These are phyloP conservation scores for Pachymerium ferrugineum DNA, from an alignment of 2,888 invertebrate genomes.

Conservation along the genomic window DNA sequence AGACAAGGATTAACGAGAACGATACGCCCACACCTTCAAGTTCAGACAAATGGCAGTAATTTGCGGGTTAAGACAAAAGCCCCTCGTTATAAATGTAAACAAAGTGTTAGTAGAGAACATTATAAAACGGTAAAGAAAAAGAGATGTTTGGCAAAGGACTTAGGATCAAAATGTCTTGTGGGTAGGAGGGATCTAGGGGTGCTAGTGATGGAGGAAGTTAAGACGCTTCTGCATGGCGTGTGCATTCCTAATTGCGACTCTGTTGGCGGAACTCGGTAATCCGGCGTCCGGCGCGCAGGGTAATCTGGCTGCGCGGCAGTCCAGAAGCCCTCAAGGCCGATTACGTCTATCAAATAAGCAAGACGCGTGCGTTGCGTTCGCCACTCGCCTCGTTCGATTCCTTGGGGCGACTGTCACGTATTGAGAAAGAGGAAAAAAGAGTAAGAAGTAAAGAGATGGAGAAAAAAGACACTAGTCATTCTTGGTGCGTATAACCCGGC, in stretches of 20 bases:
- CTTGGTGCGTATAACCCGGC: not conserved
- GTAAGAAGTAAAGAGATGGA: not conserved
- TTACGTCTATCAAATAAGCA: conserved; percentile 27
- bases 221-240: conserved; percentile 20
- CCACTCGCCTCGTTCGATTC: conserved; percentile 18
- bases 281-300: conserved; percentile 24
- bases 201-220: conserved; percentile 11
- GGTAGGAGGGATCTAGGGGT: conserved; percentile 20
- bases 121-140: not conserved
- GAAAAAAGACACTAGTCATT: not conserved
- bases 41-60: conserved; percentile 16
- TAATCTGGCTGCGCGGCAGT: conserved; percentile 16
- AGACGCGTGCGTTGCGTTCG: conserved; percentile 21
- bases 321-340: conserved; percentile 27
- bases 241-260: conserved; percentile 24
- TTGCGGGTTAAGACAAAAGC: conserved; percentile 27
- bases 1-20: not conserved
- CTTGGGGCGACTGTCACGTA: conserved; percentile 16
- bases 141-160: not conserved
- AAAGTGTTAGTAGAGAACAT: not conserved
- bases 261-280: conserved; percentile 27
- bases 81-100: not conserved
- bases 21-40: conserved; percentile 13
- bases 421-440: not conserved
- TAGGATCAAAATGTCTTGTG: conserved; percentile 27